Evolutionary conservation across 1,140 invertebrate genomes (phyloP).

Genomic region (Cotesia chilonis): DNA sequence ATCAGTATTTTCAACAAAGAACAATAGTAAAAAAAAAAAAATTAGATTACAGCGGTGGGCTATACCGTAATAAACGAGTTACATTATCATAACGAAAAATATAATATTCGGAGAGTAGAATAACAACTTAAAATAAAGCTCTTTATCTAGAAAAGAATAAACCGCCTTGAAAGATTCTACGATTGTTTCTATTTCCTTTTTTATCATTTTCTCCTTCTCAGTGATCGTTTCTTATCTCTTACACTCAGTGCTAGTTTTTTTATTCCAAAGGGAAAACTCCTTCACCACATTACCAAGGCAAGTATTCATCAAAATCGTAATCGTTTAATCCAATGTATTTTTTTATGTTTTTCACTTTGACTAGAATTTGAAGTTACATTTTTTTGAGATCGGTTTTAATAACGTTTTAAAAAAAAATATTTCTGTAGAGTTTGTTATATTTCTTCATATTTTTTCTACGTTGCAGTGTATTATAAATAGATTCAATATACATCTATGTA

Average conservation of each 20-base stretch:
- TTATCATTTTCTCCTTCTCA: background rate
- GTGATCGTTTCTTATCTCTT: background rate
- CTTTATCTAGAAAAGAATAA: background rate
- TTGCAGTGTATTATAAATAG: too few species aligned
- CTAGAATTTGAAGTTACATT: too few species aligned
- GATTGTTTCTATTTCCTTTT: conserved; percentile 21
- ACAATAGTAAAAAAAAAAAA: background rate
- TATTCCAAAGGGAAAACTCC: background rate
- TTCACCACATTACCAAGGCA: too few species aligned
- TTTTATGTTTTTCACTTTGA: too few species aligned
- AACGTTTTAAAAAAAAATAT: too few species aligned
- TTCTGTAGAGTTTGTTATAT: too few species aligned
- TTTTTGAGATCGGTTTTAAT: too few species aligned
- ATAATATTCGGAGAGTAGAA: conserved; percentile 14
- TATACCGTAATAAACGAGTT: background rate
- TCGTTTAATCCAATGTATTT: too few species aligned
- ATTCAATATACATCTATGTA: too few species aligned
- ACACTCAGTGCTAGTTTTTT: background rate
- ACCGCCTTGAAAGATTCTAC: conserved; percentile 28
- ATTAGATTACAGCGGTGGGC: too few species aligned
- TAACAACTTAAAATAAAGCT: conserved; percentile 25
- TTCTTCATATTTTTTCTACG: too few species aligned
- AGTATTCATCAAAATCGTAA: too few species aligned
- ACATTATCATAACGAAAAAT: conserved; percentile 25
- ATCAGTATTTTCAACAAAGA: conserved; percentile 3